These are phyloP conservation scores for Caenorhabditis zanzibari DNA, from an alignment of 2,888 invertebrate genomes.

Conservation along the genomic window DNA sequence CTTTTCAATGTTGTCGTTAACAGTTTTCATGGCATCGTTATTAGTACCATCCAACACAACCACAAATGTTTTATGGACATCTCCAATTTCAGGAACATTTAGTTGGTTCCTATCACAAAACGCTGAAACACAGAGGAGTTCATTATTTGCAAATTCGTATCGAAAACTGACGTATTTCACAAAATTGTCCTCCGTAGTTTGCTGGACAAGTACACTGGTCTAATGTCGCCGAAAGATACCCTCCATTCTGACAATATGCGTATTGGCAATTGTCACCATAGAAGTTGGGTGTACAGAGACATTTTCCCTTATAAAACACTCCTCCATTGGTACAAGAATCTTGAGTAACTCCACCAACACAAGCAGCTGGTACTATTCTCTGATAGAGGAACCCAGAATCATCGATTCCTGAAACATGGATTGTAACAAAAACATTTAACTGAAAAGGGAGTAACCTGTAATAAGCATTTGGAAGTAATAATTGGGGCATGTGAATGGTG, in stretches of 20 bases:
- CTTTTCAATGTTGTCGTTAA: conserved; percentile 56
- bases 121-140: conserved; percentile 65
- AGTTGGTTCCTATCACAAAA: conserved; percentile 66
- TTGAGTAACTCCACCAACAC: conserved; percentile 60
- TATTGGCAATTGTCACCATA: conserved; percentile 69
- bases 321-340: conserved; percentile 76
- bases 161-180: conserved; percentile 68
- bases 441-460: conserved; percentile 64
- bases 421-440: too few species aligned
- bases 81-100: conserved; percentile 52
- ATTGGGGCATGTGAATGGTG: conserved; percentile 69
- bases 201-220: conserved; percentile 62
- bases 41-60: conserved; percentile 72
- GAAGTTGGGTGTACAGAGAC: conserved; percentile 73
- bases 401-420: conserved; percentile 67
- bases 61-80: conserved; percentile 67
- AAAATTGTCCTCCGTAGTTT: conserved; percentile 69
- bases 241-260: conserved; percentile 70
- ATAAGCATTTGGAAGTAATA: conserved; percentile 69
- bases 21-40: conserved; percentile 65
- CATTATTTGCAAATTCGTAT: too few species aligned
- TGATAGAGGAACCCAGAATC: conserved; percentile 74
- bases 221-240: conserved; percentile 53
- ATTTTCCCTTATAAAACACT: conserved; percentile 64
- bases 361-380: conserved; percentile 72